phyloP scores from a whole-genome alignment of 2,888 invertebrate species.

The Conistra vaccinii region DNA sequence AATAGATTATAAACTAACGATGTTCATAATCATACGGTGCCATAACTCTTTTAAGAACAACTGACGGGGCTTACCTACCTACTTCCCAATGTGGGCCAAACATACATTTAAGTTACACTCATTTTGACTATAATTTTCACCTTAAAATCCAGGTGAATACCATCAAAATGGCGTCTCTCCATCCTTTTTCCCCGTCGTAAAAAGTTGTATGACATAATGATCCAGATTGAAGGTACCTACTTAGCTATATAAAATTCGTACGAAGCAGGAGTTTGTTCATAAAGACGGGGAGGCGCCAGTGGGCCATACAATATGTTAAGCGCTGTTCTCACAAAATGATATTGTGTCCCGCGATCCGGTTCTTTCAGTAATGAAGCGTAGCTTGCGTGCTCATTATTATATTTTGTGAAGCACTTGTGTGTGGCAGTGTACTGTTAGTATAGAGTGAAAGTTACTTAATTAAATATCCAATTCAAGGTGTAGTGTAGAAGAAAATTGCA shows the following conservation, averaged over 20 bases:
- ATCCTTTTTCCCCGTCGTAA: conserved; percentile 10
- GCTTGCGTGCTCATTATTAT: conserved; percentile 50
- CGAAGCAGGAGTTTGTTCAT: conserved; percentile 40
- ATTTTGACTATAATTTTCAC: neutral
- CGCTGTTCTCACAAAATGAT: conserved; percentile 47
- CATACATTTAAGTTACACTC: too few species aligned
- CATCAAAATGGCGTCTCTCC: neutral
- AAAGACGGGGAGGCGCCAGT: conserved; percentile 55
- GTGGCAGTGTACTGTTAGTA: conserved; percentile 5
- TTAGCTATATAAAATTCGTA: conserved; percentile 24
- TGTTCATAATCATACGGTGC: too few species aligned
- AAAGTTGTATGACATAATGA: conserved; percentile 31
- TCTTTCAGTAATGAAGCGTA: conserved; percentile 50
- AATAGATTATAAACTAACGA: too few species aligned
- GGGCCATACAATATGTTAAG: conserved; percentile 51
- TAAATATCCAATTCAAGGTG: too few species aligned
- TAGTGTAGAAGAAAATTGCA: neutral
- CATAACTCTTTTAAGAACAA: too few species aligned
- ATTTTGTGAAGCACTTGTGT: conserved; percentile 42
- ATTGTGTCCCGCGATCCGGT: conserved; percentile 34
- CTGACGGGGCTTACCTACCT: too few species aligned
- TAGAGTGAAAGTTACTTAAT: neutral
- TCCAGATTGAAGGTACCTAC: conserved; percentile 1
- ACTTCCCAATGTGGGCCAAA: neutral
- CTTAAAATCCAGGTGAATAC: neutral